Percentiles rank a stretch among this genome's conserved stretches.
Evolutionary conservation across 2,797 vertebrate species (phyloP).

Genomic region (Myotis pilosus): DNA sequence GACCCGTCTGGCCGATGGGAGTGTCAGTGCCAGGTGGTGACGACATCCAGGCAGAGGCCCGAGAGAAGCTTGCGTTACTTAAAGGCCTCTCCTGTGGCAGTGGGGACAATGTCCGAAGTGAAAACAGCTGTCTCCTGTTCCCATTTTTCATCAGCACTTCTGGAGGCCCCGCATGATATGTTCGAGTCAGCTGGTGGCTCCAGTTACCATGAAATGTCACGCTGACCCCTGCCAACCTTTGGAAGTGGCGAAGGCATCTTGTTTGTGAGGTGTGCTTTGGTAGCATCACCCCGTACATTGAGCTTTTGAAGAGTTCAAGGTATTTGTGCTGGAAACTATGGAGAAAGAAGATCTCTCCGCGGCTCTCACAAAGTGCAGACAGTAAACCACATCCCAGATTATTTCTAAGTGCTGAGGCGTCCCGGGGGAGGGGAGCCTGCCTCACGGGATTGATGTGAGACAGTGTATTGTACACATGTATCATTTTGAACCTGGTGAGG

Average conservation of each 20-base stretch:
- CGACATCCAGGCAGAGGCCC: slow-evolving; percentile 56
- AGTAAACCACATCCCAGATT: not conserved
- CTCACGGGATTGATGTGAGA: not conserved
- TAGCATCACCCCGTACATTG: not conserved
- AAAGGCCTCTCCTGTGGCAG: slow-evolving; percentile 58
- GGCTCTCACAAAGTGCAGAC: not conserved
- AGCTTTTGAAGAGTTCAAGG: slow-evolving; percentile 29
- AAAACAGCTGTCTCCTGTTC: slow-evolving; percentile 67
- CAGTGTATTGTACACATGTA: not conserved
- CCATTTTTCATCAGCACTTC: slow-evolving; percentile 71
- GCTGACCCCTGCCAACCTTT: not conserved
- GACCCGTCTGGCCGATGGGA: slow-evolving; percentile 45
- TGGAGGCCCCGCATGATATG: slow-evolving; percentile 28
- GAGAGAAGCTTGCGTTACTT: slow-evolving; percentile 67
- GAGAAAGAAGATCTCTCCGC: not conserved
- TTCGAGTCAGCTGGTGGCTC: slow-evolving; percentile 38
- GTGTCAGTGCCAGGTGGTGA: slow-evolving; percentile 51
- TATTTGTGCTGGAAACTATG: not conserved
- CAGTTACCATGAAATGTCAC: not conserved
- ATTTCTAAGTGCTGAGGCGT: not conserved
- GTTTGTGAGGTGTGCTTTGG: not conserved
- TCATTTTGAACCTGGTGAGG: not conserved
- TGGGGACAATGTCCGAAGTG: slow-evolving; percentile 59
- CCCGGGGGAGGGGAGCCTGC: not conserved
- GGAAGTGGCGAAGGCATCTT: not conserved